Conservation (phyloP, 2,888 invertebrate species). For the Uloborus plumipes region DNA sequence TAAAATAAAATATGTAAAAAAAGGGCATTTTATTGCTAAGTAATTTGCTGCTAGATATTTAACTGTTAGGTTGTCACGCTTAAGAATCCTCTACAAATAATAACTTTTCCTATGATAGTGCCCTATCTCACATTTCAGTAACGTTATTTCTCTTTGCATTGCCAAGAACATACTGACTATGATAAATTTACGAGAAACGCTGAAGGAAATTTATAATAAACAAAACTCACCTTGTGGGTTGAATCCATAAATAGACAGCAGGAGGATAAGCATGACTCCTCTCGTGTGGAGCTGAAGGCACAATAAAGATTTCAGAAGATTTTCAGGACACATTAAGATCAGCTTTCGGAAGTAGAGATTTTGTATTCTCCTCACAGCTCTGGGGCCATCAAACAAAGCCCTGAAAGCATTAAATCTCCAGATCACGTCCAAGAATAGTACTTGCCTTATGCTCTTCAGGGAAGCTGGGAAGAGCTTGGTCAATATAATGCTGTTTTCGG, state of each 20-base stretch:
- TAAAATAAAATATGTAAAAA: too few species aligned
- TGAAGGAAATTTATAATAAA: not conserved
- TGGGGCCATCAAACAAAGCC: slow-evolving; percentile 60
- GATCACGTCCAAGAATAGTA: slow-evolving; percentile 56
- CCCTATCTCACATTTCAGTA: too few species aligned
- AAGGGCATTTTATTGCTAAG: too few species aligned
- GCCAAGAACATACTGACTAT: too few species aligned
- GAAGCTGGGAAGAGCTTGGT: slow-evolving; percentile 37
- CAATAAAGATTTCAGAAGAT: slow-evolving; percentile 62
- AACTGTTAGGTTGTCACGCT: too few species aligned
- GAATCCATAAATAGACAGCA: slow-evolving; percentile 37
- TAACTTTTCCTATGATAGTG: too few species aligned
- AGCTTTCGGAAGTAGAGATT: slow-evolving; percentile 51
- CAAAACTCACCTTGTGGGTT: slow-evolving; percentile 37
- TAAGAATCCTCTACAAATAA: too few species aligned
- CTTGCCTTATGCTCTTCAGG: slow-evolving; percentile 58
- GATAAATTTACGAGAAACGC: too few species aligned
- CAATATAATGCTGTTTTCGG: slow-evolving; percentile 60
- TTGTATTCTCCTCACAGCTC: slow-evolving; percentile 54
- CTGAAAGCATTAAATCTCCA: slow-evolving; percentile 61
- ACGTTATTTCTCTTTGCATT: too few species aligned
- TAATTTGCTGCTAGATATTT: too few species aligned
- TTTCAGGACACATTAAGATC: slow-evolving; percentile 59
- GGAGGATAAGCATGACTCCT: slow-evolving; percentile 45
- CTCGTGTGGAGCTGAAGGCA: slow-evolving; percentile 46